These are phyloP conservation scores for crab-eating macaque (Macaca fascicularis) DNA, from an alignment of 2,113 vertebrate genomes.

Conservation along the genomic window DNA sequence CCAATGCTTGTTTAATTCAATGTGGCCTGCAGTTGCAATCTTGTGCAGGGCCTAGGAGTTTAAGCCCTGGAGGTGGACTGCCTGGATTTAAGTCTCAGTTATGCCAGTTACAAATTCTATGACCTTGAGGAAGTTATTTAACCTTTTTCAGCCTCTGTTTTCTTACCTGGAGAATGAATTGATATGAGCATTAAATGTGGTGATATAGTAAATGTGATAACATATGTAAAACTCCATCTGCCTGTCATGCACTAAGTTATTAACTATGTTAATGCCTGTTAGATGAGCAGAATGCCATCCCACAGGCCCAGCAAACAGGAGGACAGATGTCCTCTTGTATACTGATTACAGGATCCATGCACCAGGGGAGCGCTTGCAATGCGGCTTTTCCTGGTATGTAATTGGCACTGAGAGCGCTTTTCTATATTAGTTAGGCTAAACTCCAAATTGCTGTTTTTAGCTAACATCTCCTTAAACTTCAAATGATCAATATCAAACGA, in stretches of 20 bases:
- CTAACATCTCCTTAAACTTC: neutral
- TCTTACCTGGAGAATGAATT: conserved; percentile 39
- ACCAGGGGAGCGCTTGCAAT: neutral
- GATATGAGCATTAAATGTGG: neutral
- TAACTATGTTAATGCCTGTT: conserved; percentile 25
- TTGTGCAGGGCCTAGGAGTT: neutral
- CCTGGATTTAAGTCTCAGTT: neutral
- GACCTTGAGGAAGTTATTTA: neutral
- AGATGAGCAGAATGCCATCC: conserved; percentile 18
- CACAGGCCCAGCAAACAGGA: neutral
- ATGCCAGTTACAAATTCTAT: neutral
- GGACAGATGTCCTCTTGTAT: conserved; percentile 49
- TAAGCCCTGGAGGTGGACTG: neutral
- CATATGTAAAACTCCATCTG: neutral
- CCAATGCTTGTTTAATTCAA: neutral
- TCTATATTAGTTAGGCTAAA: neutral
- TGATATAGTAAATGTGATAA: neutral
- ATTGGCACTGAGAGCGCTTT: conserved; percentile 39
- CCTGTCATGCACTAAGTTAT: neutral
- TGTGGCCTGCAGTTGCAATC: neutral
- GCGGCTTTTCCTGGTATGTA: conserved; percentile 21
- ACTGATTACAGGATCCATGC: conserved; percentile 44
- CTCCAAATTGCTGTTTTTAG: neutral
- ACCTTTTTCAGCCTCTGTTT: conserved; percentile 36
- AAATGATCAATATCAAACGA: neutral